Conservation (phyloP, 2,797 vertebrate genomes). For the Myotis vivesi region DNA sequence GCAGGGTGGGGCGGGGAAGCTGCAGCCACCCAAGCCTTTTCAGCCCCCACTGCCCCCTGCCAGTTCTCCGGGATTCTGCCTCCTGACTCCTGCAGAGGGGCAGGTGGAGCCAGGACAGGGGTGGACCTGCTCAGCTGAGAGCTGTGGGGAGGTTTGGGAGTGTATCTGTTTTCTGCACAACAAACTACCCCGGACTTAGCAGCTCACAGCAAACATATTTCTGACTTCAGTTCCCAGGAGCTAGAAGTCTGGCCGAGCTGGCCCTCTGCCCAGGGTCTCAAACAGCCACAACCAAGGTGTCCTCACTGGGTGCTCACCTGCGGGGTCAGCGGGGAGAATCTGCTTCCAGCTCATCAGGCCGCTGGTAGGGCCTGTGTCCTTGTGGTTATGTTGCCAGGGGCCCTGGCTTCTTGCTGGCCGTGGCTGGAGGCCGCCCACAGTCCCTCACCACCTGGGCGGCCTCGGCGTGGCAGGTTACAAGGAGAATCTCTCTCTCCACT, state of each 20-base stretch:
- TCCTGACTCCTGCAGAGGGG: not conserved
- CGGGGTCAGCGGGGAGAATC: not conserved
- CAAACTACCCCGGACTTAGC: not conserved
- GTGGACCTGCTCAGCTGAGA: not conserved
- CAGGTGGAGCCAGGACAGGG: not conserved
- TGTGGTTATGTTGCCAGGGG: not conserved
- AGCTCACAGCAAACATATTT: not conserved
- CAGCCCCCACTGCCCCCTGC: not conserved
- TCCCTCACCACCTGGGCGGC: not conserved
- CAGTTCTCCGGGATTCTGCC: not conserved
- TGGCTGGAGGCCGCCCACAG: rapidly evolving
- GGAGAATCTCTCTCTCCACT: not conserved
- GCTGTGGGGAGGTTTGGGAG: not conserved
- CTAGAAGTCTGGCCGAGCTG: not conserved
- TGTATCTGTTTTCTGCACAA: not conserved
- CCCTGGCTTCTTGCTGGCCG: not conserved
- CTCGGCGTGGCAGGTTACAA: not conserved
- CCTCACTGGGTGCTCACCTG: not conserved
- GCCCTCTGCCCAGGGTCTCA: not conserved
- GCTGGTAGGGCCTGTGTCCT: not conserved
- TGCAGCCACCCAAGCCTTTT: not conserved
- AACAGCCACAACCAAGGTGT: not conserved
- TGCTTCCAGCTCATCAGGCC: not conserved
- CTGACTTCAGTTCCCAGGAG: not conserved
- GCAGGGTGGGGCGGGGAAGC: not conserved